Percentiles rank a stretch among this genome's conserved stretches.
Evolutionary conservation across 1,140 invertebrate species (phyloP).

Genomic region (Apocrypta bakeri): DNA sequence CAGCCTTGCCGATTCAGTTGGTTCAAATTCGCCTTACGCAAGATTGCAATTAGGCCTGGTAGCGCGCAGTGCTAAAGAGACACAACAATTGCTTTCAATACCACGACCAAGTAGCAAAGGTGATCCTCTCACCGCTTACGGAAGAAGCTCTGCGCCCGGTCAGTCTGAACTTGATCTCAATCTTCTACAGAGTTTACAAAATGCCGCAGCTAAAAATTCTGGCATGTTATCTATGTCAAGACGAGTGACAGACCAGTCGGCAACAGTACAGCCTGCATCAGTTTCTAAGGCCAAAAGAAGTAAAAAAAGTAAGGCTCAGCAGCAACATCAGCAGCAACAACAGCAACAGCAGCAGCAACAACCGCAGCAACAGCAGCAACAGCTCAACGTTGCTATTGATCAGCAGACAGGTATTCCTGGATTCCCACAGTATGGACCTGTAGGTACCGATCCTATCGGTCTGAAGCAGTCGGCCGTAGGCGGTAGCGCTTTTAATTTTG

Average conservation of each 20-base stretch:
- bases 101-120: conserved; percentile 60
- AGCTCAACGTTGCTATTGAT: conserved; percentile 54
- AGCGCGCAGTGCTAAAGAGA: conserved; percentile 64
- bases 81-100: conserved; percentile 66
- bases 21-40: conserved; percentile 65
- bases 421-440: conserved; percentile 62
- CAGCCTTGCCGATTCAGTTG: conserved; percentile 62
- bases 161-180: conserved; percentile 68
- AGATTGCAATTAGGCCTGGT: conserved; percentile 67
- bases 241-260: conserved; percentile 54
- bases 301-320: conserved; percentile 66
- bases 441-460: conserved; percentile 58
- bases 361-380: conserved; percentile 57
- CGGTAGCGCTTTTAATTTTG: conserved; percentile 70
- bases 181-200: conserved; percentile 67
- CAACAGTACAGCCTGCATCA: conserved; percentile 45
- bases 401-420: conserved; percentile 59
- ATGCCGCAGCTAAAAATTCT: conserved; percentile 61
- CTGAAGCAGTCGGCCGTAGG: conserved; percentile 64
- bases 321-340: conserved; percentile 60
- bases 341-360: conserved; percentile 57
- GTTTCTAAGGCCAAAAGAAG: conserved; percentile 63
- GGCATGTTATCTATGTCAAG: conserved; percentile 60
- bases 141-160: conserved; percentile 53
- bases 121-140: conserved; percentile 63